These are phyloP conservation scores for Isurus oxyrinchus DNA, from an alignment of 2,113 vertebrate species.

Conservation along the genomic window DNA sequence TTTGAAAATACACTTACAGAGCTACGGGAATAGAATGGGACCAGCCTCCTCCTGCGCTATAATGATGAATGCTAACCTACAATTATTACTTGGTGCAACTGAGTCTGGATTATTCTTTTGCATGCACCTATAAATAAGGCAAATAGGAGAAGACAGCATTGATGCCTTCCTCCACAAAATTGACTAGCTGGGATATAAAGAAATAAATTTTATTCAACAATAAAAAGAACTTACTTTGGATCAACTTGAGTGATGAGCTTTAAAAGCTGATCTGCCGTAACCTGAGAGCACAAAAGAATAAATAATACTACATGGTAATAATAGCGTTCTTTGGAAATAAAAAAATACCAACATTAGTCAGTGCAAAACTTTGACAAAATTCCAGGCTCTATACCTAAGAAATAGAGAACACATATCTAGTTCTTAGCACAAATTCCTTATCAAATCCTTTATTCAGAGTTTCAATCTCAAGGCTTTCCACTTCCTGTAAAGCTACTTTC, in stretches of 20 bases:
- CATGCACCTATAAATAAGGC: not conserved
- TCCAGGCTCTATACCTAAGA: not conserved
- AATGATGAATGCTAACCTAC: too few species aligned
- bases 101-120: not conserved
- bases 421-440: not conserved
- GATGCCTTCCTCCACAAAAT: not conserved
- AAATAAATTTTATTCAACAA: not conserved
- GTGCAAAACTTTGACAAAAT: not conserved
- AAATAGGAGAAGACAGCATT: not conserved
- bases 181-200: not conserved
- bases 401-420: not conserved
- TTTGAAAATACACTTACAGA: too few species aligned
- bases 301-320: not conserved
- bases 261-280: constrained; percentile 83
- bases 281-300: constrained; percentile 65
- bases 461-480: not conserved
- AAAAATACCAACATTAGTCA: too few species aligned
- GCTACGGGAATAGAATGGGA: too few species aligned
- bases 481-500: not conserved
- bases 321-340: not conserved
- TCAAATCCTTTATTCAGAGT: not conserved
- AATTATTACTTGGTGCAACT: not conserved
- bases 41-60: too few species aligned
- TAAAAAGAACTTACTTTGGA: constrained; percentile 78
- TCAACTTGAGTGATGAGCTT: constrained; percentile 98